phyloP scores from a whole-genome alignment of 2,888 invertebrate genomes.

The Celastrina argiolus region DNA sequence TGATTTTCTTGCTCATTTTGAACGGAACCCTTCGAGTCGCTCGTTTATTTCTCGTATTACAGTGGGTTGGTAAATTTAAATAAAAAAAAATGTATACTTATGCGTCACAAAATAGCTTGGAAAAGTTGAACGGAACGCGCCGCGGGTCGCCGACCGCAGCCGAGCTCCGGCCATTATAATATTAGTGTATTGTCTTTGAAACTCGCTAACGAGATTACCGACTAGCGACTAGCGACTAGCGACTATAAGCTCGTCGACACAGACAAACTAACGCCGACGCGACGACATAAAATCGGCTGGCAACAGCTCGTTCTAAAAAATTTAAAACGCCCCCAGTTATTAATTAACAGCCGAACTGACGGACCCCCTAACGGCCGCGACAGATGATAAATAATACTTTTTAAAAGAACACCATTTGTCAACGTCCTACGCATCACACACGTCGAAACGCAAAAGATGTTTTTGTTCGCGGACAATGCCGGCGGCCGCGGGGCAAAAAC shows the following conservation, averaged over 20 bases:
- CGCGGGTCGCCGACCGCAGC: neutral
- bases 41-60: too few relatives aligned
- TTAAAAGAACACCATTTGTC: constrained; percentile 14
- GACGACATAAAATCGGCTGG: neutral
- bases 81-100: too few relatives aligned
- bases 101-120: neutral
- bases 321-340: neutral
- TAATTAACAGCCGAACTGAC: constrained; percentile 11
- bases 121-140: neutral
- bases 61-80: too few relatives aligned
- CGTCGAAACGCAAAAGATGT: constrained; percentile 10
- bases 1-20: too few relatives aligned
- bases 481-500: neutral
- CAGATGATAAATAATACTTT: constrained; percentile 17
- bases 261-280: neutral
- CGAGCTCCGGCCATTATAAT: neutral
- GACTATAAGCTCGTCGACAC: neutral
- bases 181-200: constrained; percentile 4
- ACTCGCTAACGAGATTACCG: constrained; percentile 4
- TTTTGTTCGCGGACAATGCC: constrained; percentile 17
- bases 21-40: too few relatives aligned
- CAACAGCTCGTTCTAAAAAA: neutral
- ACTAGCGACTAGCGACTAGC: neutral
- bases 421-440: constrained; percentile 8
- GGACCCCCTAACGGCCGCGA: neutral